A percentile compares a stretch with the other conserved stretches of the same genome.
These are phyloP conservation scores for Delphinapterus leucas DNA, from an alignment of 2,113 vertebrate genomes.

Conservation along the genomic window DNA sequence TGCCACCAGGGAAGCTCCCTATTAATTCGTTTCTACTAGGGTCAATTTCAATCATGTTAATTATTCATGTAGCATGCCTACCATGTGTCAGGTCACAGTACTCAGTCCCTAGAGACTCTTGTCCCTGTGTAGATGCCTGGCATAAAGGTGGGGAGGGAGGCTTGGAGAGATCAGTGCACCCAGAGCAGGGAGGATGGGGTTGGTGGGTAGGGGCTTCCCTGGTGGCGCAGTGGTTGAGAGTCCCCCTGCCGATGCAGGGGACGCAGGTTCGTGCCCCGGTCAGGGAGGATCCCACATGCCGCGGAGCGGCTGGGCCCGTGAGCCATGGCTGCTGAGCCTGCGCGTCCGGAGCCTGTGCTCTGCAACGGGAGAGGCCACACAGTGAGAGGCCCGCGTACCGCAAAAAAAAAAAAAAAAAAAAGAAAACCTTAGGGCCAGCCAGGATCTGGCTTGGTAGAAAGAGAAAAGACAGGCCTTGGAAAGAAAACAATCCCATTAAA, in stretches of 20 bases:
- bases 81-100: neutral
- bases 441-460: neutral
- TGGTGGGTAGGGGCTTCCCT: neutral
- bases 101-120: neutral
- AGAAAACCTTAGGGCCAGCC: neutral
- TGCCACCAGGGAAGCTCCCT: neutral
- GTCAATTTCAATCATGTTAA: neutral
- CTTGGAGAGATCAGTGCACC: neutral
- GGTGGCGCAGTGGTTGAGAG: too few species aligned
- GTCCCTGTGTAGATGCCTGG: neutral
- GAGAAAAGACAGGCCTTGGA: neutral
- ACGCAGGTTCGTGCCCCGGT: too few species aligned
- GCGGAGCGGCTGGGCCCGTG: too few species aligned
- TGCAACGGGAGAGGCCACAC: too few species aligned
- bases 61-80: neutral
- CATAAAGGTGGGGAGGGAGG: neutral
- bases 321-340: too few species aligned
- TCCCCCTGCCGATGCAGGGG: too few species aligned
- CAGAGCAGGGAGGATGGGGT: neutral
- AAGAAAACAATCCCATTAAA: neutral
- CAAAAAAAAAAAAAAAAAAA: too few species aligned
- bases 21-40: neutral
- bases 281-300: too few species aligned
- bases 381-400: too few species aligned
- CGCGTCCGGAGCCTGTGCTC: too few species aligned